Evolutionary conservation across 2,113 vertebrate species (phyloP).

Genomic region (Periophthalmodon schlosseri): DNA sequence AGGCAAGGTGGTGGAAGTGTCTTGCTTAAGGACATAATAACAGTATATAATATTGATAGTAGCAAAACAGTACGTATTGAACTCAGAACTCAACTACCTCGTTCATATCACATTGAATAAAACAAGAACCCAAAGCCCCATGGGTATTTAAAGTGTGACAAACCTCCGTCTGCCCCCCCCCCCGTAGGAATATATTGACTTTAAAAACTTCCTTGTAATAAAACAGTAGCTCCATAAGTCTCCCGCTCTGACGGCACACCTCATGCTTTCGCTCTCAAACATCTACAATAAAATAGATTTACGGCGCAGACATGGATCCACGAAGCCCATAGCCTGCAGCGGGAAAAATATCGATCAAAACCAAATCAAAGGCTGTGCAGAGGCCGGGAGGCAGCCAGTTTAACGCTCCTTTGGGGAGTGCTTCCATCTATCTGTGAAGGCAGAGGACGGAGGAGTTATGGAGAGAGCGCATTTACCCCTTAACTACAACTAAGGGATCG

Average conservation of each 20-base stretch:
- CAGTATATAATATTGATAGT: not conserved
- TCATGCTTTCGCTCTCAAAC: conserved; percentile 4
- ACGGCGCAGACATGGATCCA: conserved; percentile 2
- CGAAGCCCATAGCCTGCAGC: not conserved
- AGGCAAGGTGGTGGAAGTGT: too few species aligned
- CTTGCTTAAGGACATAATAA: too few species aligned
- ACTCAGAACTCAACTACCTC: not conserved
- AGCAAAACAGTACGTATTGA: not conserved
- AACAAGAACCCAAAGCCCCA: not conserved
- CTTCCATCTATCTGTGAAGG: conserved; percentile 19
- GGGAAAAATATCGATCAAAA: conserved; percentile 11
- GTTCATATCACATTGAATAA: not conserved
- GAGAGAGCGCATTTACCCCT: not conserved
- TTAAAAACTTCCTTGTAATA: conserved; percentile 1
- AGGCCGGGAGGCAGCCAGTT: conserved; percentile 2
- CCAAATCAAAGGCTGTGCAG: not conserved
- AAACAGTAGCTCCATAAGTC: conserved; percentile 6
- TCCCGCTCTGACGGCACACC: not conserved
- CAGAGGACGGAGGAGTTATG: not conserved
- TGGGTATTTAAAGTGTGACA: not conserved
- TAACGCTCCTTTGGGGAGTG: conserved; percentile 15
- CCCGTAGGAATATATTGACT: conserved; percentile 1
- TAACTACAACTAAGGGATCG: not conserved
- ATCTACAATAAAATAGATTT: conserved; percentile 9
- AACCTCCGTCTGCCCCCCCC: not conserved